Percentiles rank a stretch among this genome's conserved stretches.
Conservation (phyloP, 2,113 vertebrate species). For the Nettapus auritus region DNA sequence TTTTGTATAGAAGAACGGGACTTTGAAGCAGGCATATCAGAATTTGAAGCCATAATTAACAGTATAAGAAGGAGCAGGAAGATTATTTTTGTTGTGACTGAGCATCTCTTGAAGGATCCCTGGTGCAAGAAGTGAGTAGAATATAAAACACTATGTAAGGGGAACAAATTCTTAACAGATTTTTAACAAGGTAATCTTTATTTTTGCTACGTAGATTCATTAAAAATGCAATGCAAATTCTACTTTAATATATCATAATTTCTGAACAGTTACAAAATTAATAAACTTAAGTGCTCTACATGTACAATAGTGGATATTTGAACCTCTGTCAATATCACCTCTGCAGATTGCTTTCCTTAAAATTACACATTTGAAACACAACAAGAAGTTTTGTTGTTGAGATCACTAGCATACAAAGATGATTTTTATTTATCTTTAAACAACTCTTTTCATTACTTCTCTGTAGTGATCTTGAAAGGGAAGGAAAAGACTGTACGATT, state of each 20-base stretch:
- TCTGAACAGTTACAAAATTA: background rate
- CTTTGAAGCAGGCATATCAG: conserved; percentile 80
- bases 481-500: background rate
- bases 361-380: background rate
- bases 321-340: background rate
- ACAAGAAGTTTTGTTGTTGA: background rate
- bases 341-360: background rate
- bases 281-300: background rate
- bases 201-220: background rate
- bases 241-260: background rate
- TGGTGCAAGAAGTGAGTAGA: conserved; percentile 87
- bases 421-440: background rate
- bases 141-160: background rate
- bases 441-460: background rate
- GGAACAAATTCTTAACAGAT: background rate
- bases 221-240: background rate
- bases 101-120: conserved; percentile 86
- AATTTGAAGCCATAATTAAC: conserved; percentile 83
- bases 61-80: conserved; percentile 89
- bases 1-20: conserved; percentile 93
- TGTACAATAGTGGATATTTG: background rate
- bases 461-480: background rate
- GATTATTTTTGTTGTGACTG: conserved; percentile 90
- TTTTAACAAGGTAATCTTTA: background rate
- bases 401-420: background rate